Base-by-base conservation (phyloP, 1,140 invertebrate species). In the Drosophila orosa region DNA sequence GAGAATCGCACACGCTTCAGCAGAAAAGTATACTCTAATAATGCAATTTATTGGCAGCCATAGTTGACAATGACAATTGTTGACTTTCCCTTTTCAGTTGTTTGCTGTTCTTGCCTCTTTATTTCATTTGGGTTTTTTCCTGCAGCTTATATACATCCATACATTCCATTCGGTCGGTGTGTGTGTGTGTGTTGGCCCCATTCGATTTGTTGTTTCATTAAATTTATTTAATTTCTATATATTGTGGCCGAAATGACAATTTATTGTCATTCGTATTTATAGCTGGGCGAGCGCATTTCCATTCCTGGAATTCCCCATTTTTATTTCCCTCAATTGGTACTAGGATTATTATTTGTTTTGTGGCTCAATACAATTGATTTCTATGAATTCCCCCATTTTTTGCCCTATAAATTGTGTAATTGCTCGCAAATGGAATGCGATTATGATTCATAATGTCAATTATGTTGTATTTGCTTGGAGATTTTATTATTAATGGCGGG, bases 61-160 rank as follows among this genome's bases (percentile, higher is more conserved):
- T 44, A 72, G 78, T 79, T 81, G 81, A 90, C 81, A 90, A 82
- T 86, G 86, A 90, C 78, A 85, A 85, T 90, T 85, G 85, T 82
- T 81, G 85, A 85, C 81, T 81, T 81, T 90, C 61, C 52, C 78
- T 67, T 73, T 47, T 33, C 50, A 22, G 45, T 63, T 72, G 33
- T 71, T 66, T 67, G 56, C 42, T 45, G 25, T 57, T 33, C 29
- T 39, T 58, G 33, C 52, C 44, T 40, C 63, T 78, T 54, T 67
- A 42, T 58, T 75, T 42, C 48, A 44, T 68, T 67, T 57, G 24
- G 29, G 19, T 47, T 67, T 67, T 66, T 67, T 65, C 27, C 17
- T 60, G 29, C 59, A 33, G 71, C 71, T 73, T 61, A 45, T n/a
- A n/a, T n/a, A n/a, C n/a, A n/a, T n/a, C n/a, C n/a, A n/a, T 44